These are phyloP conservation scores for Phalacrocorax pelagicus DNA, from an alignment of 2,113 vertebrate species.

Conservation along the genomic window DNA sequence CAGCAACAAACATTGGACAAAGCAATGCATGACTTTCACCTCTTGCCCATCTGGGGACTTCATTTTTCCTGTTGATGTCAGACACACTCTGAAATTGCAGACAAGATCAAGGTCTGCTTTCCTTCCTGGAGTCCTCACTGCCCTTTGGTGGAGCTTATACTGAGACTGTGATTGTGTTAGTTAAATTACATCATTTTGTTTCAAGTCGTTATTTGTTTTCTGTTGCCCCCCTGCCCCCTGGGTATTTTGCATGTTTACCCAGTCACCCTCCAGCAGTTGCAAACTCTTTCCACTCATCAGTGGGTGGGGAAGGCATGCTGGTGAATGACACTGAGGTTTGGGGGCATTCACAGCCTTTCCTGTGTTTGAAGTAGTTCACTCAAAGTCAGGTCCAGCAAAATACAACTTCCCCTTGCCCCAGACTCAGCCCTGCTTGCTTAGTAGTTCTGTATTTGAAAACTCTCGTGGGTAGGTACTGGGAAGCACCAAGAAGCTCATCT, in stretches of 20 bases:
- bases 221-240: neutral
- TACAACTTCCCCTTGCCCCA: neutral
- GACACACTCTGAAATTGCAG: constrained; percentile 19
- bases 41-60: neutral
- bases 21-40: neutral
- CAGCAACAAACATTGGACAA: neutral
- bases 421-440: neutral
- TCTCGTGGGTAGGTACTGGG: neutral
- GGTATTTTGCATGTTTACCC: neutral
- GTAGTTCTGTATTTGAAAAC: neutral
- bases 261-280: constrained; percentile 8
- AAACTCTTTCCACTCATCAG: neutral
- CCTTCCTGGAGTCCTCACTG: neutral
- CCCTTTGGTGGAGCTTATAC: neutral
- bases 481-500: neutral
- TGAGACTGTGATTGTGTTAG: neutral
- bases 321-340: neutral
- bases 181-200: neutral
- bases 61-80: neutral
- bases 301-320: neutral
- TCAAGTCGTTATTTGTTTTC: neutral
- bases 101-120: constrained; percentile 10
- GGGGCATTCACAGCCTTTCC: neutral
- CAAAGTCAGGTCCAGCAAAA: neutral
- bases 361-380: neutral